Base-by-base conservation (phyloP, 2,888 invertebrate species). In the Bellardia bayeri region DNA sequence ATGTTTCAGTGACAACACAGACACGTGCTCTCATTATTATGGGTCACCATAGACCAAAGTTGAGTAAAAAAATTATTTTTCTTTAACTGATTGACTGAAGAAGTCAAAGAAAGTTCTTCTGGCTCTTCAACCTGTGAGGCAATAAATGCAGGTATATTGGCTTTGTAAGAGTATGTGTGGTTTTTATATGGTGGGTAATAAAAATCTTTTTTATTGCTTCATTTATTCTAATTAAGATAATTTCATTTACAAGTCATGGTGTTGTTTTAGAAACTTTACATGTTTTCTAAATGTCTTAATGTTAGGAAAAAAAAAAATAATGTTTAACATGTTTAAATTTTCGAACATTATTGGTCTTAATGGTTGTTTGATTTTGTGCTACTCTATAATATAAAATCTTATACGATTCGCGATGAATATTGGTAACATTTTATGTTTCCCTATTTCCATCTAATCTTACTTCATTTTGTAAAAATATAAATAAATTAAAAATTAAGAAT, bases 171-270 rank as follows among this genome's bases (percentile, higher is more conserved):
- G 42, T 63, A 8, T 64, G 14, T 82, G 37, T 69, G 16, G 23
- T 40, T 69, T 66, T 72, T 80, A 63, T 66, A 30, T 68, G 9
- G 16, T 63, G 9, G 78, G 83, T 82, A 88, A 89, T 89, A 89
- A 91, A 90, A 91, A 89, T 84, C 88, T 82, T 87, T 89, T 90
- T 90, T 90, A 90, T 90, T 88, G 88, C 90, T 86, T 90, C 89
- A 90, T 91, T 90, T 90, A 90, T 91, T 90, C 90, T 90, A 91
- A 91, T 91, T 90, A 90, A 89, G 89, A 88, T 89, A 90, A 90
- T 90, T 90, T 90, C 89, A 88, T 82, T 89, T 85, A 86, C 85
- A 82, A 75, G 23, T 61, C 56, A 74, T 23, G 54, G 54, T 30
- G 30, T 51, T 56, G 37, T 23, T 58, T 49, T 13, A 16, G 37